Base-by-base conservation (phyloP, 2,113 vertebrate genomes). In the Scophthalmus maximus region DNA sequence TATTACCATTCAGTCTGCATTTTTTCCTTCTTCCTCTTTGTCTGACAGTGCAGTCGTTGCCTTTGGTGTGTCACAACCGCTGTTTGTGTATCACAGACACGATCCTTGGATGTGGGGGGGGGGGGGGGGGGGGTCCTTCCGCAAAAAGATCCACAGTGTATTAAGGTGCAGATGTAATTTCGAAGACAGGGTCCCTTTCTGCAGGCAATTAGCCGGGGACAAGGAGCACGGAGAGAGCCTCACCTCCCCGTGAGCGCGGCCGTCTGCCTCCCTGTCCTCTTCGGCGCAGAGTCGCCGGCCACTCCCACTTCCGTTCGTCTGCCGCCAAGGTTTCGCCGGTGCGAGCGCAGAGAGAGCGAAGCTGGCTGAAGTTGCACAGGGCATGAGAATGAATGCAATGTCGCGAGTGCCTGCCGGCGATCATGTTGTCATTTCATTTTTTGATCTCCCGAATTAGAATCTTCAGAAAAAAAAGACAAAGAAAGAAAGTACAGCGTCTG, bases 171-270 rank as follows among this genome's bases (percentile, higher is more conserved):
- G 56, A 53, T 74, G 46, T 61, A 34, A 59, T 81, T 70, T 82
- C 60, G 5, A 32, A 56, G 61, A 76, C 77, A 67, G 64, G 56
- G 42, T 61, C 59, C 70, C 76, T 82, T 87, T 79, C 79, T 53
- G 62, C 56, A 73, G 67, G 85, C 71, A 87, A 78, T 86, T 79
- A 87, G 50, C 63, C 12, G 14, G 44, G 79, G 74, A 82, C 62
- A 36, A 69, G 72, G 71, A 76, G 78, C 56, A 52, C 17, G 11
- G 25, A 58, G 49, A n/a, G 25, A 59, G 55, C 22, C 49, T 90
- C 78, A 83, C 78, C 85, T 86, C 71, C 72, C 70, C 17, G n/a
- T 52, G 51, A 81, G 47, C 60, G 46, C n/a, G 12, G 52, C 76
- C 61, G 76, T 55, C 78, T 78, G 71, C 70, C 65, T 78, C 53